A percentile compares a stretch with the other conserved stretches of the same genome.
These are phyloP conservation scores for Tyto alba DNA, from an alignment of 2,113 vertebrate genomes.

Conservation along the genomic window DNA sequence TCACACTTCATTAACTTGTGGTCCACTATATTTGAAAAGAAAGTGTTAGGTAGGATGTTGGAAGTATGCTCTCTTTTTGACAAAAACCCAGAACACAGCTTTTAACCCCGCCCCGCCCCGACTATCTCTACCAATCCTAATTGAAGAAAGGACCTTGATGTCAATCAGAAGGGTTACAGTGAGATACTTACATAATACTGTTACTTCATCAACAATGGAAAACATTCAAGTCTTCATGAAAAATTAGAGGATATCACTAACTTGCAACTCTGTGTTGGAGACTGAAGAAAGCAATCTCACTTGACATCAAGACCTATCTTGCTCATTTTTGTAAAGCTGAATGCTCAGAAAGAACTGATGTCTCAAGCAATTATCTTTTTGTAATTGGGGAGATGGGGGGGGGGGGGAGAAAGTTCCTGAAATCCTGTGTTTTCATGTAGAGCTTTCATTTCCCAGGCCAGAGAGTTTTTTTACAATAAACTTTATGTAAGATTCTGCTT, in stretches of 20 bases:
- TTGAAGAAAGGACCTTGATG: not conserved
- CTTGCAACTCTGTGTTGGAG: not conserved
- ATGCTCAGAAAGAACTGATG: not conserved
- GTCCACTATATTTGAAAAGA: not conserved
- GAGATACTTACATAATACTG: not conserved
- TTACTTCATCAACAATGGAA: not conserved
- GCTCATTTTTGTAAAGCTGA: not conserved
- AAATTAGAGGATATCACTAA: not conserved
- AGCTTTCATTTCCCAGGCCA: not conserved
- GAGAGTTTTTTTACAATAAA: not conserved
- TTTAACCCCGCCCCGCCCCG: not conserved
- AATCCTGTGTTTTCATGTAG: not conserved
- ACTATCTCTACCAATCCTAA: not conserved
- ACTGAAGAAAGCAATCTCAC: not conserved
- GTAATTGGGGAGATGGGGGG: no score
- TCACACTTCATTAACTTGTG: not conserved
- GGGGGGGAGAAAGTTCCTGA: not conserved
- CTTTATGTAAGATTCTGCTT: not conserved
- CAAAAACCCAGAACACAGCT: not conserved
- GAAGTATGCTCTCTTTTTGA: not conserved
- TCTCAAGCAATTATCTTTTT: not conserved
- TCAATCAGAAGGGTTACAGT: not conserved
- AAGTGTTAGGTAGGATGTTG: not conserved
- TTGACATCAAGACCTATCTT: not conserved
- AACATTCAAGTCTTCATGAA: not conserved